Conservation (phyloP, 1,140 invertebrate species). For the Drosophila persimilis region DNA sequence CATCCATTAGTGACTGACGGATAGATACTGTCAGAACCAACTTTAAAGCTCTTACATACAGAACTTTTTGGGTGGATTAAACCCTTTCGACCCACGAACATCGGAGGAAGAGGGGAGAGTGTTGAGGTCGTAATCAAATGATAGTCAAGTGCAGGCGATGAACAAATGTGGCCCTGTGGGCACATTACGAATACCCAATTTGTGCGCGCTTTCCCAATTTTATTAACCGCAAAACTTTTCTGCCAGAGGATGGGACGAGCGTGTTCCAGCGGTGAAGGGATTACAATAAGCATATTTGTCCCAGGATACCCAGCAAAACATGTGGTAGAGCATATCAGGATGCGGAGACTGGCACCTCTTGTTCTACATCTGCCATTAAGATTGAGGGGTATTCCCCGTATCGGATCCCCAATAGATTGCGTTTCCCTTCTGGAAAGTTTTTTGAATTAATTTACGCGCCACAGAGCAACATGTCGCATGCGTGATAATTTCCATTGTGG, state of each 20-base stretch:
- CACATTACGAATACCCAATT: constrained; percentile 46
- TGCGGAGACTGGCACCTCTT: no score
- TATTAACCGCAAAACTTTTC: constrained; percentile 67
- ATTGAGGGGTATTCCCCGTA: no score
- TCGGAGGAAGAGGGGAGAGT: constrained; percentile 5
- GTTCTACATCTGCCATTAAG: no score
- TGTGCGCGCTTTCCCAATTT: constrained; percentile 49
- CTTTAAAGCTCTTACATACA: constrained; percentile 19
- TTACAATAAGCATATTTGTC: constrained; percentile 23
- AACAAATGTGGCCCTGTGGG: constrained; percentile 60
- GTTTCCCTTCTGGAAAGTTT: constrained; percentile 38
- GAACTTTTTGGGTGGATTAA: constrained; percentile 20
- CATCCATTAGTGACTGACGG: constrained; percentile 6
- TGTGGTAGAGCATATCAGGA: constrained; percentile 5
- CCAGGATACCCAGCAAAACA: constrained; percentile 19
- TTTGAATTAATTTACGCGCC: constrained; percentile 50
- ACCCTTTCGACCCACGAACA: neutral
- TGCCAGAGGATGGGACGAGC: neutral
- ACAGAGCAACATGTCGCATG: constrained; percentile 33
- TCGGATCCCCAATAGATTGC: neutral
- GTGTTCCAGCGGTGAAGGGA: neutral
- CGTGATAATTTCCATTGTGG: constrained; percentile 50
- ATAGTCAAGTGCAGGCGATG: constrained; percentile 58
- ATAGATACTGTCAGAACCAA: constrained; percentile 10
- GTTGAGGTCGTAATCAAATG: constrained; percentile 39